Percentiles rank a stretch among this genome's conserved stretches.
Evolutionary conservation across 2,797 vertebrate species (phyloP).

Genomic region (Rhinella marina): DNA sequence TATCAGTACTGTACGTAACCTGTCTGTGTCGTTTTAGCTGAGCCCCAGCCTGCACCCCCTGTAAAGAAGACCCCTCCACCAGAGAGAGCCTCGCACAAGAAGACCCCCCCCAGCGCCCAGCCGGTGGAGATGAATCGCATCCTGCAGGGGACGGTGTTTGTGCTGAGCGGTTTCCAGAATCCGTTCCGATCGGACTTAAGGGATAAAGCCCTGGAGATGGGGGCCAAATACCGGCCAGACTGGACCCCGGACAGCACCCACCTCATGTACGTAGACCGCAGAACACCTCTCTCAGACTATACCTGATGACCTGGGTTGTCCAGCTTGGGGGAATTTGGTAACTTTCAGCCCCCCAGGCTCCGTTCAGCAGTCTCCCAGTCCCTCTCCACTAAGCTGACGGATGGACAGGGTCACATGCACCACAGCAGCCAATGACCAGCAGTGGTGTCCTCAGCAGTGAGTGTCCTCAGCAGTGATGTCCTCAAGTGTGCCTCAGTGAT

Average conservation of each 20-base stretch:
- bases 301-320: no score
- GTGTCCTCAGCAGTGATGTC: no score
- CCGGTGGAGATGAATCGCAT: constrained; percentile 74
- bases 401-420: no score
- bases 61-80: constrained; percentile 45
- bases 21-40: constrained; percentile 46
- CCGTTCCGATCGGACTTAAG: constrained; percentile 87
- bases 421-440: no score
- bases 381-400: no score
- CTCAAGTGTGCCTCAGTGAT: no score
- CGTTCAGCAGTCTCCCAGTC: no score
- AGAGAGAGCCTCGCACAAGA: constrained; percentile 45
- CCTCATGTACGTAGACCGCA: constrained; percentile 81
- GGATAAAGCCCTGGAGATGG: constrained; percentile 89
- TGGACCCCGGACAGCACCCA: constrained; percentile 88
- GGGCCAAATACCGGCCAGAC: constrained; percentile 86
- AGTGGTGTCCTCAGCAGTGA: no score
- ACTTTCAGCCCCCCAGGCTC: no score
- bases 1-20: no score
- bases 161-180: constrained; percentile 92
- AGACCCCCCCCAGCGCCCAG: constrained; percentile 63
- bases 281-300: no score
- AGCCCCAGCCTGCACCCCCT: background rate
- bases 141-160: constrained; percentile 86
- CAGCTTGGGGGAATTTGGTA: no score